Base-by-base conservation (phyloP, 2,888 invertebrate genomes). In the Baccha elongata region DNA sequence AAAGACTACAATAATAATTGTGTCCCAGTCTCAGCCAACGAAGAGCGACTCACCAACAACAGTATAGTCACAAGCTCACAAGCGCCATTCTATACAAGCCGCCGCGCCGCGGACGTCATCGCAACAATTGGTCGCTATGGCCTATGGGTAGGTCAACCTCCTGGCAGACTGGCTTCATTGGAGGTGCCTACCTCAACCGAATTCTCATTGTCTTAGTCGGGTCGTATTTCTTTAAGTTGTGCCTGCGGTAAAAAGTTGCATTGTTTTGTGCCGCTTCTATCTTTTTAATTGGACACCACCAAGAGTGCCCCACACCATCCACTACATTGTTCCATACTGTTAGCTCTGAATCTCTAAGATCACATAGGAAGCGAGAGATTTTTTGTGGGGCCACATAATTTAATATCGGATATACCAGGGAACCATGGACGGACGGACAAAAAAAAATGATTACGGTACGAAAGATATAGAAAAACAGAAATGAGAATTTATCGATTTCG, bases 271-370 rank as follows among this genome's bases (percentile, higher is more conserved):
- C 78, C 55, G 68, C 72, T 72, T 76, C 83, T 68, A 83, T 83
- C 83, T 68, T 76, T 78, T 83, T 83, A 83, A 83, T 83, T 83
- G 83, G 83, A 72, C 78, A 72, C 83, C 83, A 78, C 72, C 83
- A 72, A 52, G 55, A 71, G 65, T 75, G 65, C 58, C 71, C 60
- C 75, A 69, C 55, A 40, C 29, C 29, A 32, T 6, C 5, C 26
- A 52, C 53, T 15, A 52, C 35, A 58, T 58, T 58, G 58, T 58
- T 40, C 23, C 40, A 13, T 35, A n/a, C 58, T 26, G 21, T 11
- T 11, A 55, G 26, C 23, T 60, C 60, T 29, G 29, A 32, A 67
- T 80, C 74, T 62, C 62, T 73, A 19, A 53, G 60, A 58, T 26
- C 29, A 60, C 37, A 37, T 44, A 26, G 55, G 68, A 80, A 48